These are phyloP conservation scores for Gastrophysa polygoni DNA, from an alignment of 2,888 invertebrate species.

Conservation along the genomic window DNA sequence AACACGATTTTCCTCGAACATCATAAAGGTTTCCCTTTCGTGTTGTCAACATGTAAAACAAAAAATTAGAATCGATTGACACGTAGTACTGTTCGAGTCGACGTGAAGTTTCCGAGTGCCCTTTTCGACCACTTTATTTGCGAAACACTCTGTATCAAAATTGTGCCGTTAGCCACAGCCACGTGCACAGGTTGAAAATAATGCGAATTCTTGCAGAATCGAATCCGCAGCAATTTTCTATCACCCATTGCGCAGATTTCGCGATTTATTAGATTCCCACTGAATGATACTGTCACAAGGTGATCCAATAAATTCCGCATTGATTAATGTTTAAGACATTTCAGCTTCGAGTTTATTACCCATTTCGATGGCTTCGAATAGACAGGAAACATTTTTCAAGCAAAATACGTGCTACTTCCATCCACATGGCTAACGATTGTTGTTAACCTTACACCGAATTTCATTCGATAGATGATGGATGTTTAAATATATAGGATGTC, in stretches of 20 bases:
- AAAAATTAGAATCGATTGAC: too few relatives aligned
- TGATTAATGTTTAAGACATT: conserved; percentile 30
- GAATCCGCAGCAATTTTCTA: conserved; percentile 18
- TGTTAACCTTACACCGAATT: background rate
- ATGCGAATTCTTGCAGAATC: conserved; percentile 18
- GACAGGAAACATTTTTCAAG: background rate
- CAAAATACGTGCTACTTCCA: background rate
- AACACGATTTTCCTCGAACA: too few relatives aligned
- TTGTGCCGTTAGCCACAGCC: conserved; percentile 8
- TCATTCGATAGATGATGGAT: background rate
- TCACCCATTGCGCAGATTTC: conserved; percentile 21
- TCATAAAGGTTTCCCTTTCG: too few relatives aligned
- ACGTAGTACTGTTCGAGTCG: too few relatives aligned
- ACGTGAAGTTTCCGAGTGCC: too few relatives aligned
- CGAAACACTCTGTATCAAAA: background rate
- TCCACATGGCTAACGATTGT: background rate
- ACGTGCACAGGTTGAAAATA: conserved; percentile 20
- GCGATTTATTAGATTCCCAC: conserved; percentile 31
- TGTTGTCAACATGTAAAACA: too few relatives aligned
- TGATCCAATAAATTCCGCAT: conserved; percentile 32
- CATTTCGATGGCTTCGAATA: conserved; percentile 18
- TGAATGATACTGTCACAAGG: conserved; percentile 25
- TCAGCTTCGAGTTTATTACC: conserved; percentile 26
- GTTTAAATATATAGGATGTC: too few relatives aligned
- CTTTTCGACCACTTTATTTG: too few relatives aligned